Evolutionary conservation across 1,140 invertebrate species (phyloP).

Genomic region (Papilio aristodemus): DNA sequence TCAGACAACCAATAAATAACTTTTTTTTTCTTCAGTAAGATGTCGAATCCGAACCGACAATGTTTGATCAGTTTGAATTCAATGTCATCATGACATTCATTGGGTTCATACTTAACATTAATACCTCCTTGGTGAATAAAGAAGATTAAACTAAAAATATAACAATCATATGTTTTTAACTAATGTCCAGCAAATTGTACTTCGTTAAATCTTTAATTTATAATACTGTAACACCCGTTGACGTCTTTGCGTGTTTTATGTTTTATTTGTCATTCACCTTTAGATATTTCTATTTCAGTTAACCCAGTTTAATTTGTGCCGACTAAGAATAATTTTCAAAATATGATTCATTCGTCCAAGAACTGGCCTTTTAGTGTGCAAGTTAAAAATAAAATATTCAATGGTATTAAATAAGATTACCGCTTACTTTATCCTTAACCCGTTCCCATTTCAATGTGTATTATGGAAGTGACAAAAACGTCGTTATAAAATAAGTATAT

Average conservation of each 20-base stretch:
- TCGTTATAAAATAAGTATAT: neutral
- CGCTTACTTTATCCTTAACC: neutral
- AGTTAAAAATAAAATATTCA: neutral
- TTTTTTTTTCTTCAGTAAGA: neutral
- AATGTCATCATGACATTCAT: neutral
- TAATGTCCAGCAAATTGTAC: too few relatives aligned
- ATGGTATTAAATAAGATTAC: neutral
- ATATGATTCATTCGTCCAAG: constrained; percentile 20
- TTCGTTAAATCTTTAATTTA: neutral
- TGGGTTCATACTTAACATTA: too few relatives aligned
- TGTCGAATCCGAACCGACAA: neutral
- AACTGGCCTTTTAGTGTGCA: neutral
- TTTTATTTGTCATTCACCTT: constrained; percentile 19
- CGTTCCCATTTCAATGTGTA: neutral
- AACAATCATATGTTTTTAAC: too few relatives aligned
- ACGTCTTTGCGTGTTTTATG: neutral
- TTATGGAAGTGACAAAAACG: neutral
- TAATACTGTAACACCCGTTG: neutral
- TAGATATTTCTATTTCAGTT: constrained; percentile 37
- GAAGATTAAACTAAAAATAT: too few relatives aligned
- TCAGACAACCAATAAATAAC: neutral
- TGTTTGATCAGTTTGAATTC: neutral
- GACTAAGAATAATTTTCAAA: constrained; percentile 30
- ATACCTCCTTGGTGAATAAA: too few relatives aligned
- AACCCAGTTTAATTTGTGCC: constrained; percentile 38